Evolutionary conservation across 2,797 vertebrate genomes (phyloP).

Genomic region (Clarias platycephalus): DNA sequence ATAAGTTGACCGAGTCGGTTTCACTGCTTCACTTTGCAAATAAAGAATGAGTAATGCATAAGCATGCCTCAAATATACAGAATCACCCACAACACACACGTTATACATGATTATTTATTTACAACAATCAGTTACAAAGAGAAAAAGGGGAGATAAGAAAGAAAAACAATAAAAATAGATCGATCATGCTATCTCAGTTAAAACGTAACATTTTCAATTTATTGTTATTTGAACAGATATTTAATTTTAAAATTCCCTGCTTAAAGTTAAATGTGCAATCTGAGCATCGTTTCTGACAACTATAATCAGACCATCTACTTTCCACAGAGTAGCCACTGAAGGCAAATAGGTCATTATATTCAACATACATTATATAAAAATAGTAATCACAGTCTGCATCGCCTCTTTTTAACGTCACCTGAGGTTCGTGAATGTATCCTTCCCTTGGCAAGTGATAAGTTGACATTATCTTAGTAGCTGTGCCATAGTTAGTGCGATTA

Average conservation of each 20-base stretch:
- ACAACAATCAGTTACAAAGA: background rate
- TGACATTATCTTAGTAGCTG: slow-evolving; percentile 60
- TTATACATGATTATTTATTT: slow-evolving; percentile 31
- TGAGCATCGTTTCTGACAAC: background rate
- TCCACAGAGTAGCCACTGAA: background rate
- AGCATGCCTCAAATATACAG: background rate
- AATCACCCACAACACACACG: background rate
- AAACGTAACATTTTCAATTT: background rate
- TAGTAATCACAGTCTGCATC: slow-evolving; percentile 9
- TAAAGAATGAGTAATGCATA: background rate
- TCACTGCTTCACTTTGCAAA: background rate
- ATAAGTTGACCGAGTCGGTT: background rate
- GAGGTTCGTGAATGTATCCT: slow-evolving; percentile 6
- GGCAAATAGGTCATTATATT: background rate
- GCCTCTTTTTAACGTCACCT: slow-evolving; percentile 1
- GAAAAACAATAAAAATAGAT: background rate
- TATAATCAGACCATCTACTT: background rate
- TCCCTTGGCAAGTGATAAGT: background rate
- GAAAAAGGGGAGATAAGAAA: background rate
- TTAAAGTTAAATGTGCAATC: background rate
- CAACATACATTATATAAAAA: background rate
- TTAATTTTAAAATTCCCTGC: background rate
- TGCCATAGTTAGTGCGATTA: slow-evolving; percentile 55
- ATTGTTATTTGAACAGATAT: background rate
- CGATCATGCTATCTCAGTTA: background rate